These are phyloP conservation scores for Lonchura striata DNA, from an alignment of 2,113 vertebrate species.

Conservation along the genomic window DNA sequence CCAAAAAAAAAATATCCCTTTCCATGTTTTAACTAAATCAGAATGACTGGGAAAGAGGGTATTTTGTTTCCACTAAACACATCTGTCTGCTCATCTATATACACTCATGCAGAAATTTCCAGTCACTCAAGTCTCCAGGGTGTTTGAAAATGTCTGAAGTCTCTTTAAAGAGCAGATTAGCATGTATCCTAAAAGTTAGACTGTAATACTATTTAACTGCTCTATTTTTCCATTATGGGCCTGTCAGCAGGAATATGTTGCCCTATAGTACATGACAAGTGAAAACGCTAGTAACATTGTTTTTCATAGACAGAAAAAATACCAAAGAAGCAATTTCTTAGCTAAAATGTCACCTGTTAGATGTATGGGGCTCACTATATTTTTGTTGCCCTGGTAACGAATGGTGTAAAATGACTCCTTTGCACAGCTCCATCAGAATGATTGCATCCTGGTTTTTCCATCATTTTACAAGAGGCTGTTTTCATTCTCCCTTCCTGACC, in stretches of 20 bases:
- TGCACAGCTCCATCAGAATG: constrained; percentile 83
- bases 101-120: constrained; percentile 49
- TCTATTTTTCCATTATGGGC: constrained; percentile 83
- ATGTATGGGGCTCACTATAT: constrained; percentile 83
- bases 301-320: constrained; percentile 84
- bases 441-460: constrained; percentile 87
- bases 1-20: neutral
- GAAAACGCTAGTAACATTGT: constrained; percentile 84
- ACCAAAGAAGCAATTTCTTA: constrained; percentile 86
- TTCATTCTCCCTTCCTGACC: constrained; percentile 85
- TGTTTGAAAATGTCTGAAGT: constrained; percentile 77
- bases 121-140: constrained; percentile 67
- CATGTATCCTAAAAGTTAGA: constrained; percentile 82
- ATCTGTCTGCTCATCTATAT: constrained; percentile 57
- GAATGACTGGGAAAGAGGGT: neutral
- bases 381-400: constrained; percentile 85
- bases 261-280: constrained; percentile 84
- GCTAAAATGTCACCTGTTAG: constrained; percentile 88
- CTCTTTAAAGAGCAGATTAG: constrained; percentile 81
- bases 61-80: constrained; percentile 55
- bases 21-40: constrained; percentile 32
- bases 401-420: constrained; percentile 87
- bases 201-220: constrained; percentile 79
- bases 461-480: constrained; percentile 88
- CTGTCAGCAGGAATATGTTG: constrained; percentile 82